A percentile compares a stretch with the other conserved stretches of the same genome.
Evolutionary conservation across 2,888 invertebrate genomes (phyloP).

Genomic region (Leucozona laternaria): DNA sequence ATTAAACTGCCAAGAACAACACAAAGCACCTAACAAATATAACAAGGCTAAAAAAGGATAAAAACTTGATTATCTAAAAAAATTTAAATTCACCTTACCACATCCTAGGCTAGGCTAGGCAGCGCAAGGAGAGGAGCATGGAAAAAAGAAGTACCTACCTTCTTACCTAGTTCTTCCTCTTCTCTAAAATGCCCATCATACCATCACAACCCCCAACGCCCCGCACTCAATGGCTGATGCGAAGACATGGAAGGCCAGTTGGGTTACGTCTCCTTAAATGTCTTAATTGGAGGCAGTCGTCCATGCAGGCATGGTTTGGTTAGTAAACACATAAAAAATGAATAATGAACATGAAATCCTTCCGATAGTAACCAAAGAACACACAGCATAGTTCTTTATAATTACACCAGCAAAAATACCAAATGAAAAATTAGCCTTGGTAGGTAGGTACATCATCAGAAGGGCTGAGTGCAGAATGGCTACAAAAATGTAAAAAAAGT

Average conservation of each 20-base stretch:
- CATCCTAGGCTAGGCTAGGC: too few species aligned
- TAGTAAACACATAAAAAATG: conserved; percentile 63
- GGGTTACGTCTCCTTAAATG: conserved; percentile 37
- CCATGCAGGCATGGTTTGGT: conserved; percentile 55
- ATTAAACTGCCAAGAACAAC: conserved; percentile 73
- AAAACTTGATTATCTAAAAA: conserved; percentile 68
- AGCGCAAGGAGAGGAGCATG: background rate
- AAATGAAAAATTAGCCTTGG: conserved; percentile 60
- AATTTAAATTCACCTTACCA: conserved; percentile 28
- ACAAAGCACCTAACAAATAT: conserved; percentile 48
- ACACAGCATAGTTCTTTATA: conserved; percentile 60
- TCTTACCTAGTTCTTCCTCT: conserved; percentile 14
- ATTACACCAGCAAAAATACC: conserved; percentile 64
- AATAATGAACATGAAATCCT: conserved; percentile 71
- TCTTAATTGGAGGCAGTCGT: conserved; percentile 41
- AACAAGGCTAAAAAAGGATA: conserved; percentile 68
- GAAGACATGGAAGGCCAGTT: conserved; percentile 32
- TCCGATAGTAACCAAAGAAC: conserved; percentile 54
- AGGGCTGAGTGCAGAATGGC: background rate
- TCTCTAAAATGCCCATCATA: background rate
- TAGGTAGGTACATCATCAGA: too few species aligned
- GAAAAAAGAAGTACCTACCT: conserved; percentile 17
- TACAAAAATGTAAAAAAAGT: background rate
- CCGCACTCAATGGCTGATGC: background rate
- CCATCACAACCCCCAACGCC: too few species aligned